Conservation (phyloP, 2,113 vertebrate genomes). For the Cyprinodon tularosa region DNA sequence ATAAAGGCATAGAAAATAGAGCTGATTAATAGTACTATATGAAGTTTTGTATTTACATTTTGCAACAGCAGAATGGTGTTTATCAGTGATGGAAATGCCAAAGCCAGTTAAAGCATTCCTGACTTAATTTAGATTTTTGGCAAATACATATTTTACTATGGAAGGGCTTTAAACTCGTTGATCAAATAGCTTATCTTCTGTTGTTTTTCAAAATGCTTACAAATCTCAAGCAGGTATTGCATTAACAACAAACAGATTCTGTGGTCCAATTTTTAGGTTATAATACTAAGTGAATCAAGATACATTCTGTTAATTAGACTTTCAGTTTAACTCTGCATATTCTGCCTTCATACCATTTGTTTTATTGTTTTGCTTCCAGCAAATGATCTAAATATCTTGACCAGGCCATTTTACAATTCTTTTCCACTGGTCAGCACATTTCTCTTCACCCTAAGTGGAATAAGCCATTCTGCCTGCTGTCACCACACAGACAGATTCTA, state of each 20-base stretch:
- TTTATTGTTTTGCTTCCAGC: constrained; percentile 37
- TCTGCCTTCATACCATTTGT: constrained; percentile 14
- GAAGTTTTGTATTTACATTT: too few species aligned
- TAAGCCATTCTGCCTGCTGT: constrained; percentile 69
- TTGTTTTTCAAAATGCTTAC: too few species aligned
- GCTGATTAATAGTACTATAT: too few species aligned
- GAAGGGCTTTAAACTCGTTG: too few species aligned
- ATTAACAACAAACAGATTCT: background rate
- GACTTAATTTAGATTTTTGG: too few species aligned
- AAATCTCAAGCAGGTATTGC: background rate
- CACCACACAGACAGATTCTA: constrained; percentile 66
- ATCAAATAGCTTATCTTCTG: too few species aligned
- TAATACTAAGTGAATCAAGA: background rate
- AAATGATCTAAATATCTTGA: constrained; percentile 44
- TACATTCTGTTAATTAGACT: background rate
- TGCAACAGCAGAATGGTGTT: too few species aligned
- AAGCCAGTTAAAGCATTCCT: too few species aligned
- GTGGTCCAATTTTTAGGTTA: background rate
- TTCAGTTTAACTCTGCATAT: constrained; percentile 1
- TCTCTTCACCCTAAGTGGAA: constrained; percentile 64
- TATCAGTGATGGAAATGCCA: too few species aligned
- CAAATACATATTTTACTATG: too few species aligned
- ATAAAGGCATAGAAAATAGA: too few species aligned
- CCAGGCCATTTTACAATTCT: constrained; percentile 33
- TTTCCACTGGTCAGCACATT: constrained; percentile 71